Percentiles rank a stretch among this genome's conserved stretches.
Conservation (phyloP, 2,797 vertebrate genomes). For the Mormyrops attenuatus region DNA sequence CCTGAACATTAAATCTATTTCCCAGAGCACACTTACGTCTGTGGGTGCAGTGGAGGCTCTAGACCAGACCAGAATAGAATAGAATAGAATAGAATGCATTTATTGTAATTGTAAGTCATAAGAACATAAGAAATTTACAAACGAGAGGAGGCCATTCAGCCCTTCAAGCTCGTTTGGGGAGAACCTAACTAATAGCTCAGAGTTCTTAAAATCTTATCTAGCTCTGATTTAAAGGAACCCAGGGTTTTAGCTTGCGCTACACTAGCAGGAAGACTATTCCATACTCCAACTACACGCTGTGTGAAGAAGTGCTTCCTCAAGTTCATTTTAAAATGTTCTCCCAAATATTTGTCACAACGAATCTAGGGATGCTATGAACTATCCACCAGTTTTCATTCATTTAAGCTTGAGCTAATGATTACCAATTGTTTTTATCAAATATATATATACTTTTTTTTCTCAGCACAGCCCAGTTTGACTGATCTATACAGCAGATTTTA, state of each 20-base stretch:
- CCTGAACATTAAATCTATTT: neutral
- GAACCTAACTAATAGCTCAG: too few relatives aligned
- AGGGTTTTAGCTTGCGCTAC: too few relatives aligned
- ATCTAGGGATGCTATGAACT: neutral
- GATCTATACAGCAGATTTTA: neutral
- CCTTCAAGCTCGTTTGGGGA: too few relatives aligned
- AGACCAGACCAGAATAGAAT: neutral
- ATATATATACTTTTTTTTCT: neutral
- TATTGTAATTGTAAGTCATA: neutral
- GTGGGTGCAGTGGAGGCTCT: neutral
- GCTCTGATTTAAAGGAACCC: too few relatives aligned
- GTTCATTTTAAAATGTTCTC: too few relatives aligned
- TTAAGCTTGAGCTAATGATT: neutral
- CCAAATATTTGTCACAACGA: neutral
- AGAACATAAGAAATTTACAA: too few relatives aligned
- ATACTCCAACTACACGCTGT: too few relatives aligned
- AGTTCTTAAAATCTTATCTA: too few relatives aligned
- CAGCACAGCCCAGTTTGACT: neutral
- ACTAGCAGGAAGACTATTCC: too few relatives aligned
- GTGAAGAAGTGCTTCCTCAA: too few relatives aligned
- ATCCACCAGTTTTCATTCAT: neutral
- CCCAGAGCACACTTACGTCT: neutral
- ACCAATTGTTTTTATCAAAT: neutral
- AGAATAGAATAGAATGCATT: neutral
- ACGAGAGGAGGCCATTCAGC: too few relatives aligned